Base-by-base conservation (phyloP, 2,888 invertebrate genomes). In the Lasioglossum zephyrum region DNA sequence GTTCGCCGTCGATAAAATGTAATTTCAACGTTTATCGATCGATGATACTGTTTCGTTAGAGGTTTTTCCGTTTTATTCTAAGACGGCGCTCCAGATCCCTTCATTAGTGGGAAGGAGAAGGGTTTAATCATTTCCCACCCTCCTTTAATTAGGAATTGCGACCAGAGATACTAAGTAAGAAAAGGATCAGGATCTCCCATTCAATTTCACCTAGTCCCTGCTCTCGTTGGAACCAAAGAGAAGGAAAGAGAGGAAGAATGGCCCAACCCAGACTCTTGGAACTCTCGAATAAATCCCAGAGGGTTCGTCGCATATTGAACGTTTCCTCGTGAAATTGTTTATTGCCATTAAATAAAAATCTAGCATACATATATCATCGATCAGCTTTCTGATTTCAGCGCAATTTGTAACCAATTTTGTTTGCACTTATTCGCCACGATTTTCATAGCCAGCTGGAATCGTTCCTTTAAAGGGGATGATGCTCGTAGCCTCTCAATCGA, bases 401-500 rank as follows among this genome's bases (percentile, higher is more conserved):
- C 53, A 53, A 22, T 53, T 53, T 22, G n/a, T 53, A 53, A 53
- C 53, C n/a, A 53, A 53, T 53, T 53, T 53, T 9, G 53, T 16
- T 31, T 31, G 26, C 8, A 6, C 31, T 31, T 31, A 16, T 36
- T 36, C 31, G 31, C 18, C 63, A 8, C 16, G 31, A 18, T 18
- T 8, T 8, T 63, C 11, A n/a, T n/a, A n/a, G 57, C 63, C 31
- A 57, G 57, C 63, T 63, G 16, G 8, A 36, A 94, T 92, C 49
- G 94, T 87, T 39, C 92, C 91, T 79, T 93, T 94, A 57, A 94
- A 77, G 36, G 91, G 92, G 16, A 87, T 69, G 18, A 86, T 69
- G 57, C 91, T 91, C 18, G 92, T 89, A 41, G 92, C 88, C 74
- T 91, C 90, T 39, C 90, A 89, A 39, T 91, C 91, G 5, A 93